A percentile compares a stretch with the other conserved stretches of the same genome.
These are phyloP conservation scores for Drosophila virilis DNA, from an alignment of 1,140 invertebrate species.

Conservation along the genomic window DNA sequence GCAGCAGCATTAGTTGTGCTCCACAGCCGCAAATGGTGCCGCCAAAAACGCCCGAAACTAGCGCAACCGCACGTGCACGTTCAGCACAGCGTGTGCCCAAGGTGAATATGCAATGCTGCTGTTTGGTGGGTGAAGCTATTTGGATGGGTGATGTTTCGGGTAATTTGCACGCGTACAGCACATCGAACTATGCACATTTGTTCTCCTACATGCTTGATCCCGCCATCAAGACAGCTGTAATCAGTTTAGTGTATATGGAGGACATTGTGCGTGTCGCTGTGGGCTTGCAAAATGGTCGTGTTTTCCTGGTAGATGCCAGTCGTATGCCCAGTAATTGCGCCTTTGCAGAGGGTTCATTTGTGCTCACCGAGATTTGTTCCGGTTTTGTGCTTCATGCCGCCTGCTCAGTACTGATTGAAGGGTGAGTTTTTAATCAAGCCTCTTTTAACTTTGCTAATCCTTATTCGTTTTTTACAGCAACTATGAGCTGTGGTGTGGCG, in stretches of 20 bases:
- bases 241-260: constrained; percentile 88
- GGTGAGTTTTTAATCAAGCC: constrained; percentile 68
- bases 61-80: constrained; percentile 49
- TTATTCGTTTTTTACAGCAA: constrained; percentile 69
- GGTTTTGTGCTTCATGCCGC: constrained; percentile 87
- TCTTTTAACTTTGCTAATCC: not conserved
- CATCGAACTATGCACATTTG: constrained; percentile 85
- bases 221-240: constrained; percentile 86
- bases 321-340: constrained; percentile 87
- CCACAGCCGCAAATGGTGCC: constrained; percentile 60
- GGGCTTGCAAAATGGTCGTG: constrained; percentile 89
- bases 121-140: constrained; percentile 88
- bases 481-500: constrained; percentile 91
- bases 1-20: constrained; percentile 70
- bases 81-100: constrained; percentile 67
- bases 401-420: constrained; percentile 85
- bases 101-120: constrained; percentile 84
- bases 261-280: constrained; percentile 89
- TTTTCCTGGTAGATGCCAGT: constrained; percentile 89
- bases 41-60: constrained; percentile 61
- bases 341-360: constrained; percentile 89
- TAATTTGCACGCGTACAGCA: constrained; percentile 91
- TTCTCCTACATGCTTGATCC: constrained; percentile 86
- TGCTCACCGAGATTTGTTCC: constrained; percentile 90
- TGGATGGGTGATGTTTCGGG: constrained; percentile 95